Evolutionary conservation across 1,140 invertebrate genomes (phyloP).

Genomic region (Antheraea pernyi): DNA sequence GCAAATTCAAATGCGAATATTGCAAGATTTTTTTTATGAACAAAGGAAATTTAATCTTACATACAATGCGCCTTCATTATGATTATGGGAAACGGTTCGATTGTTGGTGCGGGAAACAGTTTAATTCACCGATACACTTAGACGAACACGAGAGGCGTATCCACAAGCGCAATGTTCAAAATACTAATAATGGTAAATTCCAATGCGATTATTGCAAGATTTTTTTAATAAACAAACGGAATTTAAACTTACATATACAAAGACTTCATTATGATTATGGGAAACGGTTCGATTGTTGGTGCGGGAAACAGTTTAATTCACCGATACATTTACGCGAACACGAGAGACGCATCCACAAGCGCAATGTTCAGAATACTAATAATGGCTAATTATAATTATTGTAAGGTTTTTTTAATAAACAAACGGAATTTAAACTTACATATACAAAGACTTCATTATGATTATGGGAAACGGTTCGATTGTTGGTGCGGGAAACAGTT

Average conservation of each 20-base stretch:
- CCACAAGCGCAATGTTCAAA: too few relatives aligned
- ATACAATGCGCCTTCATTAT: too few relatives aligned
- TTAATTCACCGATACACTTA: too few relatives aligned
- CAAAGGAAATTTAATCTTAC: too few relatives aligned
- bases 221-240: not conserved
- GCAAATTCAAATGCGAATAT: too few relatives aligned
- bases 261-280: not conserved
- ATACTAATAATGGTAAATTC: too few relatives aligned
- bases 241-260: not conserved
- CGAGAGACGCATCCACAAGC: not conserved
- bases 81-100: too few relatives aligned
- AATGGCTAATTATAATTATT: not conserved
- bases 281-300: not conserved
- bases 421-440: not conserved
- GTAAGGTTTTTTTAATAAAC: not conserved
- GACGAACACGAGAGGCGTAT: too few relatives aligned
- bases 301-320: not conserved
- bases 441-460: not conserved
- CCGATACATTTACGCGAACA: not conserved
- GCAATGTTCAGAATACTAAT: not conserved
- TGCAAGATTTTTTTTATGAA: too few relatives aligned
- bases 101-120: too few relatives aligned
- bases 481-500: constrained; percentile 1
- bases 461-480: not conserved
- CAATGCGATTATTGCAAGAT: too few relatives aligned